Base-by-base conservation (phyloP, 2,888 invertebrate species). In the Glaucopsyche alexis region DNA sequence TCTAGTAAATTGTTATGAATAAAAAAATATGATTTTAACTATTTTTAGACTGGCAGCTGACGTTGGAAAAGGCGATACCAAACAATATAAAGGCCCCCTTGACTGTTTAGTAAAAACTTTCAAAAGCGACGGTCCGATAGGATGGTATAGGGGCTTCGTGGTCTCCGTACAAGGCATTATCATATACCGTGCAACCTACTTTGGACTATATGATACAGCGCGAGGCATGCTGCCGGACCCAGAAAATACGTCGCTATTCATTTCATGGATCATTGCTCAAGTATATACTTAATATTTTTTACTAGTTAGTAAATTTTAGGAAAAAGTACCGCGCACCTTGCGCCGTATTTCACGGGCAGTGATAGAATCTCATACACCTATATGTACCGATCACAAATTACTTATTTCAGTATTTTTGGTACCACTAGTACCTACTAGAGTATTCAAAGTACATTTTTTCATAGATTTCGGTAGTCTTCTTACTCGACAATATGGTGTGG, bases 111-210 rank as follows among this genome's bases (percentile, higher is more conserved):
- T 87, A 72, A 98, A 98, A 90, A 98, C 97, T 80, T 89, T 95
- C 84, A 97, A 96, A 87, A 90, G 95, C 76, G 98, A 98, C 85
- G 98, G 98, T 72, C 87, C 96, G 2, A 84, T 93, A 73, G 98
- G 98, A 76, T 93, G 98, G 78, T 99, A 99, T 94, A 95, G 97
- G 84, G 98, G 98, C 72, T 98, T 98, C 91, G 93, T 96, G 79
- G 98, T 98, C 76, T 98, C 98, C 49, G 98, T 98, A 75, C 98
- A 98, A 93, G 98, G 98, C 84, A 98, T 98, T 87, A 96, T 98
- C 85, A 98, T 98, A 86, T 99, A 98, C 93, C 96, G 98, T 84
- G 98, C 98, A 49, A 96, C 98, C 71, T 98, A 98, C 94, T 98
- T 98, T 88, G 98, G 98, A 75, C 96, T 97, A 93, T 98, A 96